Percentiles rank a stretch among this genome's conserved stretches.
Evolutionary conservation across 2,888 invertebrate species (phyloP).

Genomic region (Eilema caniola): DNA sequence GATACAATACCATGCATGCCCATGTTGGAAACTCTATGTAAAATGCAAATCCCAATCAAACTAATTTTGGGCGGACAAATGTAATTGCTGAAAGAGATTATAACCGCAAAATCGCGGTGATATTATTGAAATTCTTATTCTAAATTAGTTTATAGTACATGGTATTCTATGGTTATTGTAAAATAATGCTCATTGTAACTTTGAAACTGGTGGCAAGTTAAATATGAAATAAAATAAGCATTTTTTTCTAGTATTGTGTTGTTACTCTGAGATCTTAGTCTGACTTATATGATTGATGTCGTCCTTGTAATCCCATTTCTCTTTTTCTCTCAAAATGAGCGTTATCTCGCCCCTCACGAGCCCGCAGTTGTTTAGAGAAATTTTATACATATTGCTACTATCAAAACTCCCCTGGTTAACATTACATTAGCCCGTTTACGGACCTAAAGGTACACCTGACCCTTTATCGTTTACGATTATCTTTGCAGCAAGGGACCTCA

Average conservation of each 20-base stretch:
- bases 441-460: conserved; percentile 29
- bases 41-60: not conserved
- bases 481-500: conserved; percentile 37
- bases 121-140: not conserved
- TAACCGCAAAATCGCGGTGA: not conserved
- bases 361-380: conserved; percentile 33
- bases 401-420: conserved; percentile 30
- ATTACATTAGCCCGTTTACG: conserved; percentile 42
- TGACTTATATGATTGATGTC: conserved; percentile 22
- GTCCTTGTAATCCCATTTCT: conserved; percentile 10
- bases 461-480: conserved; percentile 47
- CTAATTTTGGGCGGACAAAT: not conserved
- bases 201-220: not conserved
- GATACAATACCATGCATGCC: too few species aligned
- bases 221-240: conserved; percentile 7
- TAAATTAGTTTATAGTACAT: not conserved
- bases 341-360: conserved; percentile 24
- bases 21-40: too few species aligned
- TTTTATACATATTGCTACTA: conserved; percentile 28
- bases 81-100: conserved; percentile 5
- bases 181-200: not conserved
- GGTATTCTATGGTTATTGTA: not conserved
- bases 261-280: conserved; percentile 1
- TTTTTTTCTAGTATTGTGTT: not conserved
- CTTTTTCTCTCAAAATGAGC: conserved; percentile 17